Percentiles rank a stretch among this genome's conserved stretches.
These are phyloP conservation scores for Amiota mariae DNA, from an alignment of 2,888 invertebrate genomes.

Conservation along the genomic window DNA sequence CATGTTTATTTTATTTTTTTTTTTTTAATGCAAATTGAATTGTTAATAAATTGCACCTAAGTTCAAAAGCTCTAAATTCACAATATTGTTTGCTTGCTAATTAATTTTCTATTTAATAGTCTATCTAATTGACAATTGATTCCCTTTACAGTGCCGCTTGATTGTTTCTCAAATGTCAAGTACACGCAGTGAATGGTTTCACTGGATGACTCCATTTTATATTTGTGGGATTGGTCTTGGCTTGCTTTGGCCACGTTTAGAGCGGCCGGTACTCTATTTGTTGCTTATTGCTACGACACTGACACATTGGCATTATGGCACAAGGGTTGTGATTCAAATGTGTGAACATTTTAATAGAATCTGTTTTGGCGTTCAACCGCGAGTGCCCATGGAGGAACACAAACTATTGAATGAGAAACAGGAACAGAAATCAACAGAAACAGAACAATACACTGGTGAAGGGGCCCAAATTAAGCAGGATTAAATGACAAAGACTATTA, in stretches of 20 bases:
- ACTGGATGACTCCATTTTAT: constrained; percentile 73
- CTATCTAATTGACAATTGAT: background rate
- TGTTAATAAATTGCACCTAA: constrained; percentile 29
- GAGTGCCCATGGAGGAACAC: constrained; percentile 1
- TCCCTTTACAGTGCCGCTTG: constrained; percentile 86
- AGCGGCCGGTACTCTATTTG: constrained; percentile 81
- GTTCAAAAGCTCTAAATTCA: background rate
- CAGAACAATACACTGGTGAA: constrained; percentile 7
- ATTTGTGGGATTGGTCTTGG: constrained; percentile 62
- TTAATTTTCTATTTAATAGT: background rate
- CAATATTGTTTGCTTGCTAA: constrained; percentile 36
- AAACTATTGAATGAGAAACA: too few relatives aligned
- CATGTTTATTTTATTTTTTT: background rate
- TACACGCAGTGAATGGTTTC: constrained; percentile 87
- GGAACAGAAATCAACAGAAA: background rate
- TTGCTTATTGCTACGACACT: constrained; percentile 82
- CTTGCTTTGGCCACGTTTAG: constrained; percentile 74
- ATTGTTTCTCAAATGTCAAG: constrained; percentile 99
- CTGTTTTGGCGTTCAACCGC: constrained; percentile 79
- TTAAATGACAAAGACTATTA: background rate
- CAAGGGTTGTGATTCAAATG: constrained; percentile 96
- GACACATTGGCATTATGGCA: constrained; percentile 93
- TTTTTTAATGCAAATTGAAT: constrained; percentile 1
- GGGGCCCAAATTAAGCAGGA: constrained; percentile 1
- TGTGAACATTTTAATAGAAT: constrained; percentile 92